phyloP scores from a whole-genome alignment of 2,888 invertebrate species.

The Frankliniella fusca region DNA sequence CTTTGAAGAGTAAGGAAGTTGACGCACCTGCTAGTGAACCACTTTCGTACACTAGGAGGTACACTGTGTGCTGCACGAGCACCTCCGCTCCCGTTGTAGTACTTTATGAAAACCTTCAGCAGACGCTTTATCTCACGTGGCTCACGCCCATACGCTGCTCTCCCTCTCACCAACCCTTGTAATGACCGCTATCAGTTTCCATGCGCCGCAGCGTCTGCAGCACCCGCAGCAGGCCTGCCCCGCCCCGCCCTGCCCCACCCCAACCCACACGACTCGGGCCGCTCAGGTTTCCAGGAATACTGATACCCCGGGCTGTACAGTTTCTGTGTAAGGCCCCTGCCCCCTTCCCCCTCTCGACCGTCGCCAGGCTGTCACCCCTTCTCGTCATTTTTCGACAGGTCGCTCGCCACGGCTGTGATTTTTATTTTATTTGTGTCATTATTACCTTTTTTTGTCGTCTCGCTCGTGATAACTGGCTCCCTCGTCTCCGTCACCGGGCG shows the following conservation, averaged over 20 bases:
- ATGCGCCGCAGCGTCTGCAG: neutral
- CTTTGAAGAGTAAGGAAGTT: too few species aligned
- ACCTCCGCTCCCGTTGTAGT: too few species aligned
- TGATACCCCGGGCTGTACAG: neutral
- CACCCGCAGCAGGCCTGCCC: neutral
- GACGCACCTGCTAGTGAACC: too few species aligned
- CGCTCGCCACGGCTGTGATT: neutral
- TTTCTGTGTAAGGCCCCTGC: neutral
- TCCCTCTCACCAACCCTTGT: conserved; percentile 11
- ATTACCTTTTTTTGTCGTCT: neutral
- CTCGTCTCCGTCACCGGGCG: neutral
- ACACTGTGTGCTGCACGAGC: too few species aligned
- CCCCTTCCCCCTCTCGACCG: neutral
- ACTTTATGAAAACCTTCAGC: too few species aligned
- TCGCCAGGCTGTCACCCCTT: neutral
- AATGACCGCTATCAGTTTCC: conserved; percentile 21
- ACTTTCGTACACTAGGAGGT: too few species aligned
- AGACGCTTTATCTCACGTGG: too few species aligned
- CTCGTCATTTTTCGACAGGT: conserved; percentile 10
- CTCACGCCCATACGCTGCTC: neutral
- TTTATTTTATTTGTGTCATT: too few species aligned
- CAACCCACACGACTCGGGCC: neutral
- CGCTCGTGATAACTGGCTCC: neutral
- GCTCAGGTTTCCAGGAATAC: conserved; percentile 8
- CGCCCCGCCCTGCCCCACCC: neutral